Evolutionary conservation across 2,797 vertebrate genomes (phyloP), one percentile per base, ranked within the genome.

Genomic region (Graptemys geographica): DNA sequence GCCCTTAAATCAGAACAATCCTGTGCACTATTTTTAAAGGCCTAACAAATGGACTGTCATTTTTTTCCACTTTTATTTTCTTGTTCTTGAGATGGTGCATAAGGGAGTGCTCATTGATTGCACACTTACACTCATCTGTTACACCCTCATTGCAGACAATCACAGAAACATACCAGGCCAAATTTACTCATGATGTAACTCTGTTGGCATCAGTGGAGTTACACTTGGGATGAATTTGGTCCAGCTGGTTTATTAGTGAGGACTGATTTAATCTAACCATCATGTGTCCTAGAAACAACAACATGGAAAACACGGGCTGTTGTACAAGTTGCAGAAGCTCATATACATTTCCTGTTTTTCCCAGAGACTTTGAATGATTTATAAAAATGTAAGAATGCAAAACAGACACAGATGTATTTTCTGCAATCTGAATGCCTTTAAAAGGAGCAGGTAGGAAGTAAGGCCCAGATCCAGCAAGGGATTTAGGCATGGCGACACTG

Each of bases 161-260:
- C 86, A 3, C 15, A 15, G 81, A 55, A 80, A 23, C 12, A 33
- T 10, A 13, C 52, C n/a, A 88, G n/a, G 27, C 5, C 8, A 44
- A 84, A 37, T 89, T 51, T 57, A 56, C 7, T 19, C 31, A 12
- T 23, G 83, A 21, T 31, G n/a, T 53, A 79, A 53, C 37, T 89
- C 84, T 0, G 0, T 5, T 84, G 59, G 74, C 53, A 81, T 1
- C 84, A 52, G 13, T 52, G 37, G 57, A 93, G 28, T 49, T 88
- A 57, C 3, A 12, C 3, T 10, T 47, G 65, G 86, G 92, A 69
- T 74, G 53, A 79, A 28, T 94, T 74, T 3, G 0, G n/a, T 84
- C 23, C 56, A 80, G 8, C 52, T 76, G 44, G 51, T 95, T 27
- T 0, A 18, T 27, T 28, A 21, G 28, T 49, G 84, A 79, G 81